Evolutionary conservation across 2,797 vertebrate species (phyloP).

Genomic region (Stomatorhinus walkeri): DNA sequence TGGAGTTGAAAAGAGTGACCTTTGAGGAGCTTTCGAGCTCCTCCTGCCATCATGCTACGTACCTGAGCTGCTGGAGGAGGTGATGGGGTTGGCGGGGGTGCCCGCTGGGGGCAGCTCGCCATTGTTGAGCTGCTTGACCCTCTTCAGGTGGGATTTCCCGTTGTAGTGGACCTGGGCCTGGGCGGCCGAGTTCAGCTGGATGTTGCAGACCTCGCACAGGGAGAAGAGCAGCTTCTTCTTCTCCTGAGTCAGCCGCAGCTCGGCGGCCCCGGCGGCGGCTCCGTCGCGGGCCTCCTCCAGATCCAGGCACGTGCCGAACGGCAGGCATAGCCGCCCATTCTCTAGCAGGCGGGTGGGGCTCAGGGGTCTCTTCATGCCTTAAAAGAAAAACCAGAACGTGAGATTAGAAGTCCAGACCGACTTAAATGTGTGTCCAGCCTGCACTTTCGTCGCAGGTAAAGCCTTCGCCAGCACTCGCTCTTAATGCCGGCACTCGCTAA

Average conservation of each 20-base stretch:
- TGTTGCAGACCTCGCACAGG: constrained; percentile 78
- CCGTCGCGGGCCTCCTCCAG: constrained; percentile 51
- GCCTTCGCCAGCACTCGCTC: not conserved
- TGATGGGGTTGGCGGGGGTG: constrained; percentile 36
- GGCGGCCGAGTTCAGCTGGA: constrained; percentile 74
- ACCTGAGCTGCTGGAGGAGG: constrained; percentile 16
- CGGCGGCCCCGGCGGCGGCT: constrained; percentile 37
- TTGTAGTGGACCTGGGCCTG: constrained; percentile 80
- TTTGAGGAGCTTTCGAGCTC: not conserved
- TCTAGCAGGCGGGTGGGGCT: constrained; percentile 57
- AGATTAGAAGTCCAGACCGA: not conserved
- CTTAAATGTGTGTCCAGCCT: not conserved
- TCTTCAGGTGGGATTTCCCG: constrained; percentile 74
- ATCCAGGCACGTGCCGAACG: constrained; percentile 57
- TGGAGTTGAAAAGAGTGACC: not conserved
- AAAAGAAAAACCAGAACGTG: not conserved
- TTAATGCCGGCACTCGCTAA: not conserved
- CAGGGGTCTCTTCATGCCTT: constrained; percentile 68
- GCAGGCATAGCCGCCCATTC: constrained; percentile 68
- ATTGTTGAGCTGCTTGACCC: constrained; percentile 74
- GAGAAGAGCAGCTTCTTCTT: constrained; percentile 74
- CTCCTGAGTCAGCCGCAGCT: constrained; percentile 57
- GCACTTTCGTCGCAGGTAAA: not conserved
- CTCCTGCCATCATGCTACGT: not conserved
- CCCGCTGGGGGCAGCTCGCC: constrained; percentile 56